Evolutionary conservation across 2,888 invertebrate species (phyloP).

Genomic region (Monochamus alternatus): DNA sequence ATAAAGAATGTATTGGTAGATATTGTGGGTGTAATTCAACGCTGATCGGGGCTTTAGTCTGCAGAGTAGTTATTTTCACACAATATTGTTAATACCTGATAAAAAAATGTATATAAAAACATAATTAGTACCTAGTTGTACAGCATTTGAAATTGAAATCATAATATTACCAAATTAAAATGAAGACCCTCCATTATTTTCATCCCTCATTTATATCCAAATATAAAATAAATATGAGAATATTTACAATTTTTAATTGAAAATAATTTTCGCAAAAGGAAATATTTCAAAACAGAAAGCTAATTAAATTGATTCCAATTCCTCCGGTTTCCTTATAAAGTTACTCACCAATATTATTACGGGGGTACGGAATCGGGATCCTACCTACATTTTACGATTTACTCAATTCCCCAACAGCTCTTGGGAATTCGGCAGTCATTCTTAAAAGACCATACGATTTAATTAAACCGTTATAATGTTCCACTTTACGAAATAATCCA

Average conservation of each 20-base stretch:
- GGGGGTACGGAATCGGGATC: not conserved
- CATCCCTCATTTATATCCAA: no score
- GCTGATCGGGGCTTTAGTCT: no score
- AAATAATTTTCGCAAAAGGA: not conserved
- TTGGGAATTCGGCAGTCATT: not conserved
- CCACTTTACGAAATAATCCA: not conserved
- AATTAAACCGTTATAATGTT: not conserved
- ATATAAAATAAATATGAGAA: no score
- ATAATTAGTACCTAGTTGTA: no score
- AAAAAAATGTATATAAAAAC: no score
- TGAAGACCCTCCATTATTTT: no score
- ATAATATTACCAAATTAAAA: no score
- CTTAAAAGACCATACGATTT: not conserved
- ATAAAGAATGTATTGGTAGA: no score
- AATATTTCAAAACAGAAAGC: not conserved
- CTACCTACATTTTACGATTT: not conserved
- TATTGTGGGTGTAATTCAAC: no score
- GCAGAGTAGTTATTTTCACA: no score
- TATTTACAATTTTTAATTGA: not conserved
- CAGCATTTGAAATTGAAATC: no score
- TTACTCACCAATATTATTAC: not conserved
- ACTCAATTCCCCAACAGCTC: not conserved
- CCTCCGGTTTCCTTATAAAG: not conserved
- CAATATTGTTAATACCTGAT: no score
- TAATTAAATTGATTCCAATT: not conserved